phyloP scores from a whole-genome alignment of 2,888 invertebrate genomes.

The Andricus quercusramuli region DNA sequence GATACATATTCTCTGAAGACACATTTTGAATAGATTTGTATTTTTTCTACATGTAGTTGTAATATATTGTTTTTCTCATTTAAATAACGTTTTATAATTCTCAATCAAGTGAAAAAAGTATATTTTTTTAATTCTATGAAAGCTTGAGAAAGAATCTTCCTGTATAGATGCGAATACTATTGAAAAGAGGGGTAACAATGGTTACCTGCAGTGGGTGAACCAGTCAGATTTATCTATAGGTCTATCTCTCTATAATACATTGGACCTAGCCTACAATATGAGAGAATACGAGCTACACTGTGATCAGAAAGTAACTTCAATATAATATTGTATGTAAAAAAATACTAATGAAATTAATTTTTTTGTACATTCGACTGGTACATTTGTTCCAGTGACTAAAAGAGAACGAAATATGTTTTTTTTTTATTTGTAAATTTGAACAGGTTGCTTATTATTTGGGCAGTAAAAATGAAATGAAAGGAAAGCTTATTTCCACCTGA shows the following conservation, averaged over 20 bases:
- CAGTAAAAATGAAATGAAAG: neutral
- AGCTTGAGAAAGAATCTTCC: neutral
- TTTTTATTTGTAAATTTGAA: neutral
- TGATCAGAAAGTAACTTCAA: neutral
- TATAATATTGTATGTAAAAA: neutral
- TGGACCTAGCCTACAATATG: neutral
- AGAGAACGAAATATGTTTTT: neutral
- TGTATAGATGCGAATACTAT: neutral
- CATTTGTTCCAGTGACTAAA: neutral
- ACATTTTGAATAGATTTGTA: too few species aligned
- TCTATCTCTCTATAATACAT: neutral
- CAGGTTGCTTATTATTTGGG: neutral
- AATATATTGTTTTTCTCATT: neutral
- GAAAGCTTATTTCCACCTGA: neutral
- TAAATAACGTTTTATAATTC: neutral
- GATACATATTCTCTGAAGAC: too few species aligned
- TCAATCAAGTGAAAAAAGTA: neutral
- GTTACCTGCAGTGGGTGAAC: slow-evolving; percentile 7
- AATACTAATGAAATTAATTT: neutral
- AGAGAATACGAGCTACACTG: neutral
- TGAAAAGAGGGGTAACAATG: slow-evolving; percentile 2
- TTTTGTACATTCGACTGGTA: neutral
- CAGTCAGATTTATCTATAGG: neutral
- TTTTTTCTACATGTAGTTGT: too few species aligned
- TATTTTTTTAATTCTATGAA: neutral